Evolutionary conservation across 2,888 invertebrate genomes (phyloP).

Genomic region (Lypha dubia): DNA sequence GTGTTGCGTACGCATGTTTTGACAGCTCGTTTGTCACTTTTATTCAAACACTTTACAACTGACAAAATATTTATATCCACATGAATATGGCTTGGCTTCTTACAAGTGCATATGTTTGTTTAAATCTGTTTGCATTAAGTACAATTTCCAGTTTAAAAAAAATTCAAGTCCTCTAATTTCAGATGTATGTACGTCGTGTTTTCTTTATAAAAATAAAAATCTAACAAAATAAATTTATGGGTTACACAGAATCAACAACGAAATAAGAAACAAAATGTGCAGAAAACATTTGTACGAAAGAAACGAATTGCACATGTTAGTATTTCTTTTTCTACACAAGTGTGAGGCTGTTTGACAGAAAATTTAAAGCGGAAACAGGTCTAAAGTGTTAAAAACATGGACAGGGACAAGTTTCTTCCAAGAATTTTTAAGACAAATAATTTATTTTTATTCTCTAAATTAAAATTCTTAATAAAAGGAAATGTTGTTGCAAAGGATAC

Average conservation of each 20-base stretch:
- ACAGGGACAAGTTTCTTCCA: conserved; percentile 30
- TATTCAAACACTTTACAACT: conserved; percentile 62
- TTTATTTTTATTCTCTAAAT: not conserved
- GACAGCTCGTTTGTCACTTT: conserved; percentile 71
- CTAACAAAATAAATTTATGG: conserved; percentile 65
- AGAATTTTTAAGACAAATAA: conserved; percentile 1
- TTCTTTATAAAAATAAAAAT: conserved; percentile 66
- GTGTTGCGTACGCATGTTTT: conserved; percentile 66
- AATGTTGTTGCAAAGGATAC: conserved; percentile 18
- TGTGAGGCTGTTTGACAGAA: conserved; percentile 29
- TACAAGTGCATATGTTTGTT: not conserved
- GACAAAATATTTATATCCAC: not conserved
- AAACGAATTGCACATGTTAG: conserved; percentile 50
- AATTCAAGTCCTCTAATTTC: conserved; percentile 34
- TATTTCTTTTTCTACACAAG: not conserved
- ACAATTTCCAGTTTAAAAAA: conserved; percentile 66
- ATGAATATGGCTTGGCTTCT: not conserved
- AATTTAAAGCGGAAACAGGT: conserved; percentile 52
- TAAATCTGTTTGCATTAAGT: conserved; percentile 29
- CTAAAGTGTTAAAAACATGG: conserved; percentile 53
- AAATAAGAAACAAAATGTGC: not conserved
- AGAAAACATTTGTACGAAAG: conserved; percentile 44
- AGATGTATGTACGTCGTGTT: conserved; percentile 50
- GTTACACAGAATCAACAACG: conserved; percentile 45
- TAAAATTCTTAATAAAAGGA: not conserved